Evolutionary conservation across 2,113 vertebrate genomes (phyloP), one percentile per base, ranked within the genome.

Genomic region (Callocephalon fimbriatum): DNA sequence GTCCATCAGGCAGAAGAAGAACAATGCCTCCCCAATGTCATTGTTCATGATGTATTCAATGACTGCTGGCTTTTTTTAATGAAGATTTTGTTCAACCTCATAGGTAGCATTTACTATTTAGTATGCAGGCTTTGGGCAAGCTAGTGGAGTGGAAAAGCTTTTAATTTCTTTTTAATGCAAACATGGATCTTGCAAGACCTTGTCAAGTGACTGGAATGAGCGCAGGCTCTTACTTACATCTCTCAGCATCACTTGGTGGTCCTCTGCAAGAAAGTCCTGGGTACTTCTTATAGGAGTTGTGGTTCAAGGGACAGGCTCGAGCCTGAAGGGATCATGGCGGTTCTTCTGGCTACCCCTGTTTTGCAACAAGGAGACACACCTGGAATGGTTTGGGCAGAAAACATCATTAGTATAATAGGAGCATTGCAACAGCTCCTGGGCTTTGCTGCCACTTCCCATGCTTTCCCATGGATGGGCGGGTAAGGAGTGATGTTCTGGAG

Each of bases 131-230:
- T 96, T 97, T 97, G 87, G 96, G 95, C 93, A 92, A 94, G 74
- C 63, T 74, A 95, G 92, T 94, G 95, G 86, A 91, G 95, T 94
- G 90, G 89, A 96, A 96, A 95, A 91, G 79, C 90, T 96, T 94
- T 94, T 96, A 90, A 96, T 95, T 96, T 88, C 90, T 95, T 96
- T 95, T 93, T 97, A 96, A 97, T 97, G 88, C 88, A 97, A 97
- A 91, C 93, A 87, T 67, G 95, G 90, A 84, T 91, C 92, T 95
- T 90, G 80, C 70, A 93, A 96, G 93, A 94, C 96, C 90, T 89
- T 96, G 84, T 88, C 81, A 75, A 83, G 71, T 1, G 12, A 42
- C 40, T 51, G 83, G 56, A 92, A 79, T 87, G 80, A 73, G 59
- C 7, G 5, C 21, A 35, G 75, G 40, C 86, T 74, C 63, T 58